Conservation (phyloP, 2,113 vertebrate species). For the Coptodon rendalli region DNA sequence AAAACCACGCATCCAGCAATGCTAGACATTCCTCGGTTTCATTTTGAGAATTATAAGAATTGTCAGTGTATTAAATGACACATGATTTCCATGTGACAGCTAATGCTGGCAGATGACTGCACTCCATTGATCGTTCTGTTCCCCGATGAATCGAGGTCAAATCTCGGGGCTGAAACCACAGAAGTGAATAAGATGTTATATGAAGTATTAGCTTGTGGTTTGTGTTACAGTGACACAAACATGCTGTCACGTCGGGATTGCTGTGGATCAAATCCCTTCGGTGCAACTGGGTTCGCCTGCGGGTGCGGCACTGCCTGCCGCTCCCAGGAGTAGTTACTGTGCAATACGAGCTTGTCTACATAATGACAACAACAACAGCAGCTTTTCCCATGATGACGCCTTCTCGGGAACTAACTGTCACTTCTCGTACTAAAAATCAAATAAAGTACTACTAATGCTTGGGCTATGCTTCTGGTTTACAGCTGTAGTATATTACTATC, state of each 20-base stretch:
- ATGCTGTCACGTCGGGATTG: background rate
- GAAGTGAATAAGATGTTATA: background rate
- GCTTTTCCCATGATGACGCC: background rate
- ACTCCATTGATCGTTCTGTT: background rate
- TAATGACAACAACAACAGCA: background rate
- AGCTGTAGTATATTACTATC: background rate
- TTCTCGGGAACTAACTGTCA: background rate
- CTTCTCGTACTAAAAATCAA: background rate
- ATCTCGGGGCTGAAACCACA: background rate
- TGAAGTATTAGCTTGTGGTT: background rate
- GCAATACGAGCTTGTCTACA: background rate
- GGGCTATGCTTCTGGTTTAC: background rate
- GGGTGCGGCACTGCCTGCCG: background rate
- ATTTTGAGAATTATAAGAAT: background rate
- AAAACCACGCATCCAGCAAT: background rate
- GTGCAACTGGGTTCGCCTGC: background rate
- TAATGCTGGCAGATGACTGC: background rate
- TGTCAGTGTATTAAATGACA: background rate
- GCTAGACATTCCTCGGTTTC: background rate
- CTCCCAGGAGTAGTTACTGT: slow-evolving; percentile 1
- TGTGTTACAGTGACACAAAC: background rate
- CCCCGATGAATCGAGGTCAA: background rate
- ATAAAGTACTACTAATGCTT: background rate
- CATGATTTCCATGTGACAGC: background rate
- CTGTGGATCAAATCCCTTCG: background rate